Conservation (phyloP, 2,113 vertebrate genomes). For the Axis porcinus region DNA sequence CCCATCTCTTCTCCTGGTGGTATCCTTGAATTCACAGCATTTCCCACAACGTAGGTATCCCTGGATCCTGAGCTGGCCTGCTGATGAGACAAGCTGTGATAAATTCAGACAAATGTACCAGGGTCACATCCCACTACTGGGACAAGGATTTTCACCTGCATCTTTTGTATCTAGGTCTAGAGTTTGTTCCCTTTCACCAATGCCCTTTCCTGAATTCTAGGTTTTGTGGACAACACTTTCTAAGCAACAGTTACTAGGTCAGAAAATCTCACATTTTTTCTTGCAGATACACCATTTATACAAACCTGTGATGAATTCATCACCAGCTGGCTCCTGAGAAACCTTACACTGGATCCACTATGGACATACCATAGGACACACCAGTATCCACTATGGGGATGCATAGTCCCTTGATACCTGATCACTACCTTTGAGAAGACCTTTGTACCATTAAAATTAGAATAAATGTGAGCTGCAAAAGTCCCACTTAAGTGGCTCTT, state of each 20-base stretch:
- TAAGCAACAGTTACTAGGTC: conserved; percentile 7
- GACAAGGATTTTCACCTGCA: fast-evolving
- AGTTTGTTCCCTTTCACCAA: background rate
- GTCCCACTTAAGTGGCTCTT: fast-evolving
- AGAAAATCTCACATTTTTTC: background rate
- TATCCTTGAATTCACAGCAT: fast-evolving
- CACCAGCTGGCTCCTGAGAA: background rate
- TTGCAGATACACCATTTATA: background rate
- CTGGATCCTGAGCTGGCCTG: background rate
- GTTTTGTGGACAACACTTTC: background rate
- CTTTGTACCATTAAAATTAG: background rate
- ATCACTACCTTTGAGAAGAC: background rate
- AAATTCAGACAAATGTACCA: background rate
- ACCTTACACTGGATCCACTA: fast-evolving
- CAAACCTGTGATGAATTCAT: fast-evolving
- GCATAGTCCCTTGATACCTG: fast-evolving
- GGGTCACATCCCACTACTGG: fast-evolving
- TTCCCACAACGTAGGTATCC: fast-evolving
- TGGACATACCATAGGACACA: background rate
- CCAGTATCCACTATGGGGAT: background rate
- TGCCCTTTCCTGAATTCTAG: background rate
- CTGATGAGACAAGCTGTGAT: background rate
- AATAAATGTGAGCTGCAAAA: background rate
- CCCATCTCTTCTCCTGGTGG: background rate
- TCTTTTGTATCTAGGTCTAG: background rate